These are phyloP conservation scores for Ophion costatus DNA, from an alignment of 2,888 invertebrate genomes.

Conservation along the genomic window DNA sequence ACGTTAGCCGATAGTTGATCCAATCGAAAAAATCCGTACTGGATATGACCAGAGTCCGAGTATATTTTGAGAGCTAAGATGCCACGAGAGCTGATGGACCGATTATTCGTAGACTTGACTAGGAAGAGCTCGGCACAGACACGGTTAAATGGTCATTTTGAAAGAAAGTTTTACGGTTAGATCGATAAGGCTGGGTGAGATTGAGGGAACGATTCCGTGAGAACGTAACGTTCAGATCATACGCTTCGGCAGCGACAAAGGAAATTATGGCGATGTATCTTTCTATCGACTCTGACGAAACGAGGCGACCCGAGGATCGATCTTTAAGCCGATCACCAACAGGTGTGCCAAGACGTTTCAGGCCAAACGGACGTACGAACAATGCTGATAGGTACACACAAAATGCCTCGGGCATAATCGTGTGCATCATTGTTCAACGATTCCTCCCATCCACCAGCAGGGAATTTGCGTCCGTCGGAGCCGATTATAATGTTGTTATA, in stretches of 20 bases:
- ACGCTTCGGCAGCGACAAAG: conserved; percentile 26
- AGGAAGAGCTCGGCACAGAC: background rate
- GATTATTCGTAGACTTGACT: conserved; percentile 10
- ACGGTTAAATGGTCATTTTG: conserved; percentile 16
- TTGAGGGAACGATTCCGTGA: conserved; percentile 52
- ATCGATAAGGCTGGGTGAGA: conserved; percentile 42
- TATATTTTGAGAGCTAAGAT: background rate
- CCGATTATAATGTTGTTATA: conserved; percentile 32
- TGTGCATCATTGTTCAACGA: conserved; percentile 8
- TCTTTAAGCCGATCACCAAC: conserved; percentile 50
- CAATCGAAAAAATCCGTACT: background rate
- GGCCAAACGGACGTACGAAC: background rate
- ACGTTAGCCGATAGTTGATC: background rate
- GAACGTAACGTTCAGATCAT: conserved; percentile 29
- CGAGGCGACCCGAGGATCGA: conserved; percentile 23
- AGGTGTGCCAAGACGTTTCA: background rate
- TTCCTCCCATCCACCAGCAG: background rate
- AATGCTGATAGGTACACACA: background rate
- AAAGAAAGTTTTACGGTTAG: conserved; percentile 37
- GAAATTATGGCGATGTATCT: conserved; percentile 31
- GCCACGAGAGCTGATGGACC: background rate
- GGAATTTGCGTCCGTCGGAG: conserved; percentile 24
- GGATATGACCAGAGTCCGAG: too few relatives aligned
- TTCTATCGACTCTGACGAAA: conserved; percentile 38
- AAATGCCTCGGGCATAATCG: conserved; percentile 18